These are phyloP conservation scores for Eledone cirrhosa DNA, from an alignment of 2,888 invertebrate species.

Conservation along the genomic window DNA sequence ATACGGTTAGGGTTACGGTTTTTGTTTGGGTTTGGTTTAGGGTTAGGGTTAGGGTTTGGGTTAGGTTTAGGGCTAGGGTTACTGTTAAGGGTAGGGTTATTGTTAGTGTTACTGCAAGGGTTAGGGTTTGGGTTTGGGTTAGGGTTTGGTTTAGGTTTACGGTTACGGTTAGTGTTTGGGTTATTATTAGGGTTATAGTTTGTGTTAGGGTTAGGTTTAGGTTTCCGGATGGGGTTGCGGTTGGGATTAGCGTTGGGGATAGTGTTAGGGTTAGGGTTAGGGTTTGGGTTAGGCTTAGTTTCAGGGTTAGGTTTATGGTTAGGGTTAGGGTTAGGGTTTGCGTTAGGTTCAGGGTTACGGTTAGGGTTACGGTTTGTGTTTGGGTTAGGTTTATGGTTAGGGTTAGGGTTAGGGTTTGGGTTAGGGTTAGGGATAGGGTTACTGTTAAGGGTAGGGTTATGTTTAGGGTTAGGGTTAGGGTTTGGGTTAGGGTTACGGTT, in stretches of 20 bases:
- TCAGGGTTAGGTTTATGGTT: neutral
- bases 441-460: neutral
- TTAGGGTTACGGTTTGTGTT: neutral
- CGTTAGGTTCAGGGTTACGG: neutral
- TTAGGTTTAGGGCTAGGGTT: no score
- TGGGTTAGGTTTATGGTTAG: neutral
- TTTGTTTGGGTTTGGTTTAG: neutral
- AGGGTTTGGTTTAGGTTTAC: no score
- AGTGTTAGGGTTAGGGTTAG: neutral
- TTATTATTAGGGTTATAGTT: no score
- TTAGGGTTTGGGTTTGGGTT: no score
- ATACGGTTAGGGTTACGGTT: neutral
- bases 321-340: neutral
- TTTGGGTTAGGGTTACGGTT: neutral
- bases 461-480: neutral
- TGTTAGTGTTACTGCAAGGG: no score
- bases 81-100: no score
- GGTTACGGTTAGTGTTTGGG: no score
- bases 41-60: constrained; percentile 1
- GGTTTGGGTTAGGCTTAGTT: neutral
- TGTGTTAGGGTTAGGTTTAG: neutral
- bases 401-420: neutral
- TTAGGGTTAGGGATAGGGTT: neutral
- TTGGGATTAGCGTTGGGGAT: no score
- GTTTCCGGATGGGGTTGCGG: neutral